Evolutionary conservation across 2,113 vertebrate genomes (phyloP), one percentile per base, ranked within the genome.

Genomic region (Orientallactaga bullata): DNA sequence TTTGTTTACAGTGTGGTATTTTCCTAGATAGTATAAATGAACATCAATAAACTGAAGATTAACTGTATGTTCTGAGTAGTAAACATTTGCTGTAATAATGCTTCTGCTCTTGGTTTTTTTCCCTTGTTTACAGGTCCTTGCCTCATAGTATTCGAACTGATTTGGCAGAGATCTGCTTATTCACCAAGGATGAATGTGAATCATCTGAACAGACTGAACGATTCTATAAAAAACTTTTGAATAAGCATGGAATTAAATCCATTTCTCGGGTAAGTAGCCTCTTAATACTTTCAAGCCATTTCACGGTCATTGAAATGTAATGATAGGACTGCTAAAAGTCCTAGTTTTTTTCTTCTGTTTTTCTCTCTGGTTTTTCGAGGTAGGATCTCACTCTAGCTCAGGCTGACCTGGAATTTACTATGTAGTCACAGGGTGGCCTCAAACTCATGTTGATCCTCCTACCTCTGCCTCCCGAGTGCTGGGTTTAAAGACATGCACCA

Each of bases 161-260:
- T 51, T 97, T 98, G 2, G 94, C 97, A 8, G 99, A 99, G 1
- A 85, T 99, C n/a, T 99, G 99, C 95, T 98, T 99, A 2, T 99
- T 99, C 96, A 99, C 99, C n/a, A 97, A 97, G 81, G 96, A 97
- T 15, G 98, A 99, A 90, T 98, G 98, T 85, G 97, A 98, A 30
- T 99, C 99, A 98, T 98, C 98, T 47, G 99, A 99, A 10, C 98
- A 99, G 96, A 99, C 98, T 0, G 98, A 99, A 93, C 98, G 96
- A 85, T 98, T 99, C 92, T 99, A 99, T 96, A 99, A 95, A 96
- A 99, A 98, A 42, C 97, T 99, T 90, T 94, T 99, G 95, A 88
- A 97, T 51, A 98, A 98, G 42, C 98, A 96, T 42, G 99, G 99
- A 0, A 93, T 99, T 92, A 98, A 96, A 91, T 97, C 93, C 9